Conservation (phyloP, 2,888 invertebrate genomes). For the Pristionchus exspectatus region DNA sequence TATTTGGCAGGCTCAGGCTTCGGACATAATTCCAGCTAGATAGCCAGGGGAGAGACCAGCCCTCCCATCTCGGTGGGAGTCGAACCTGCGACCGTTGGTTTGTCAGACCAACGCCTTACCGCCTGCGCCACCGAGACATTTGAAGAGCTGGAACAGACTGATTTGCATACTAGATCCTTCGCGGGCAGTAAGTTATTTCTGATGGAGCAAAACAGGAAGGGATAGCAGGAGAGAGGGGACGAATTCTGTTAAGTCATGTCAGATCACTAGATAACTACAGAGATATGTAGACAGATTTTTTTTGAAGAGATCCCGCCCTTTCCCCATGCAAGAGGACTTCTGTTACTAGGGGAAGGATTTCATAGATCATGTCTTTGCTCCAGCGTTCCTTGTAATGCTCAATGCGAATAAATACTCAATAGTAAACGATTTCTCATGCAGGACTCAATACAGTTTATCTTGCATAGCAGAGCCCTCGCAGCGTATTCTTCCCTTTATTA, state of each 20-base stretch:
- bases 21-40: too few species aligned
- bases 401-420: neutral
- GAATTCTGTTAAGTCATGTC: too few species aligned
- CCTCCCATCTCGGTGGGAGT: neutral
- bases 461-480: conserved; percentile 9
- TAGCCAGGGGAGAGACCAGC: neutral
- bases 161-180: neutral
- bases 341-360: too few species aligned
- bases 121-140: conserved; percentile 22
- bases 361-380: too few species aligned
- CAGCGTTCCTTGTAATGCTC: neutral
- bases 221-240: too few species aligned
- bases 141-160: neutral
- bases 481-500: neutral
- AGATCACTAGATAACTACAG: too few species aligned
- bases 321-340: too few species aligned
- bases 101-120: conserved; percentile 9
- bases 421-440: neutral
- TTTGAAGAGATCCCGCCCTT: too few species aligned
- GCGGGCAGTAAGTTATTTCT: too few species aligned
- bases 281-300: too few species aligned
- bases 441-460: conserved; percentile 31
- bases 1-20: neutral
- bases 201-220: too few species aligned
- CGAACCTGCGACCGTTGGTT: conserved; percentile 38